Evolutionary conservation across 1,140 invertebrate genomes (phyloP).

Genomic region (Aphis gossypii): DNA sequence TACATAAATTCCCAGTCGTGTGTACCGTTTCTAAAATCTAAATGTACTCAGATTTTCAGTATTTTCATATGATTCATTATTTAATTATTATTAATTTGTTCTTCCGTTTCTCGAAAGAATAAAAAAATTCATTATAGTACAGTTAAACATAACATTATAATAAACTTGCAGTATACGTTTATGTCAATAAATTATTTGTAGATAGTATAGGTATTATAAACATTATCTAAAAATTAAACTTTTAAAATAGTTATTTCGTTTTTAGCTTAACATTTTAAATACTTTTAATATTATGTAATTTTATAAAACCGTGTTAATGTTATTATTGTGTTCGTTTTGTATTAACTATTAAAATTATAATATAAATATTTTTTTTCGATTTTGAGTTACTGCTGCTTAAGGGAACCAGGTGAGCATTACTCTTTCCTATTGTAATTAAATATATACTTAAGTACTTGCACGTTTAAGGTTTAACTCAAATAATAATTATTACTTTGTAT

Average conservation of each 20-base stretch:
- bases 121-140: background rate
- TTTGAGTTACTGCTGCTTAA: too few species aligned
- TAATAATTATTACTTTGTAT: background rate
- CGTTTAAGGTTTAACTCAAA: background rate
- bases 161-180: background rate
- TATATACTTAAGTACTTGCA: background rate
- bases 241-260: background rate
- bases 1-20: constrained; percentile 2
- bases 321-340: background rate
- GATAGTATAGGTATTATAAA: background rate
- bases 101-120: background rate
- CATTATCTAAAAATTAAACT: background rate
- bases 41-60: background rate
- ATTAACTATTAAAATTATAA: too few species aligned
- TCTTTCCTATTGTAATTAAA: background rate
- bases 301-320: background rate
- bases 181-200: background rate
- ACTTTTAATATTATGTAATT: background rate
- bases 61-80: background rate
- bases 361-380: background rate
- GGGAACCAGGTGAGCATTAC: too few species aligned
- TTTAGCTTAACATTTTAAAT: too few species aligned
- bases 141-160: background rate
- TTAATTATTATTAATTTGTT: background rate
- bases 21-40: constrained; percentile 26